These are phyloP conservation scores for Eptatretus burgeri DNA, from an alignment of 2,113 vertebrate genomes.

Conservation along the genomic window DNA sequence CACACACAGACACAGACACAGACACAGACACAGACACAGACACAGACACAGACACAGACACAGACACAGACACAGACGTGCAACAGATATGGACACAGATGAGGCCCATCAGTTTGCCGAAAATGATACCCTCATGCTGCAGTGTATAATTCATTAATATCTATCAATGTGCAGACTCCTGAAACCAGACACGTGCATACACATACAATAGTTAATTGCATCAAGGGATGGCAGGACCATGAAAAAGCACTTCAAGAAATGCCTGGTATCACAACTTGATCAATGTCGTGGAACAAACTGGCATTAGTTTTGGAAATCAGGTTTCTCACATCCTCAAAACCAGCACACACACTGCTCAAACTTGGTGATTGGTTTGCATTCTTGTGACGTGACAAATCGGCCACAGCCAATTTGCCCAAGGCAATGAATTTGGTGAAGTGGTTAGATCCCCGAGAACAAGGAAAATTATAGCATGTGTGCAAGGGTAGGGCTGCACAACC, in stretches of 20 bases:
- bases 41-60: not conserved
- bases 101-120: too few relatives aligned
- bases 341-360: not conserved
- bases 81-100: too few relatives aligned
- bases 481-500: constrained; percentile 14
- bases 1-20: not conserved
- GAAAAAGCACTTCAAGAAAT: not conserved
- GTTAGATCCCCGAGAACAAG: not conserved
- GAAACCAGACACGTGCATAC: not conserved
- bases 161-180: not conserved
- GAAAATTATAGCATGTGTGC: not conserved
- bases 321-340: not conserved
- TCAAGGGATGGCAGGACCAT: not conserved
- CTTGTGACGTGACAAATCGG: too few relatives aligned
- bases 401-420: too few relatives aligned
- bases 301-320: not conserved
- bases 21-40: not conserved
- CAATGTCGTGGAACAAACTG: too few relatives aligned
- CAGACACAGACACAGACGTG: not conserved
- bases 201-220: not conserved
- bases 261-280: too few relatives aligned
- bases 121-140: too few relatives aligned
- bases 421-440: not conserved
- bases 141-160: not conserved
- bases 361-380: too few relatives aligned